These are phyloP conservation scores for Poecilia latipinna DNA, from an alignment of 2,113 vertebrate species.

Conservation along the genomic window DNA sequence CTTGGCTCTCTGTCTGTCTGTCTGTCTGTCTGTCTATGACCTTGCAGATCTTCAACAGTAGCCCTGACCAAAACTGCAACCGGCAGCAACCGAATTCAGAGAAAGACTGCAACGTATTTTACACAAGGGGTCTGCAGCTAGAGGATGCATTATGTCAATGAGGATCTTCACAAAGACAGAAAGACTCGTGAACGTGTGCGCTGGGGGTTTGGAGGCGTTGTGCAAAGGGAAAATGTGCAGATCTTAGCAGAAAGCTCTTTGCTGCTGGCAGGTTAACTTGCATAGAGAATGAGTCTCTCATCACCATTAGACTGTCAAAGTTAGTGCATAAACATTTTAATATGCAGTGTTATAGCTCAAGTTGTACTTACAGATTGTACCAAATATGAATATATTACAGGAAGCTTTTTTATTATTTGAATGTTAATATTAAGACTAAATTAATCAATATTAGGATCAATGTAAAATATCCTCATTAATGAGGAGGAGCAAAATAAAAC, in stretches of 20 bases:
- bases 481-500: neutral
- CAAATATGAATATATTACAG: neutral
- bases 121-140: neutral
- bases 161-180: constrained; percentile 10
- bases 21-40: too few species aligned
- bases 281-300: constrained; percentile 25
- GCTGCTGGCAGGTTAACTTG: constrained; percentile 37
- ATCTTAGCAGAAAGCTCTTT: constrained; percentile 46
- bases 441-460: neutral
- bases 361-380: neutral
- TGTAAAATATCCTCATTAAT: too few species aligned
- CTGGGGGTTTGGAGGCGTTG: neutral
- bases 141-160: neutral
- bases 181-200: constrained; percentile 1
- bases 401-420: neutral
- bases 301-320: constrained; percentile 23
- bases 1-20: too few species aligned
- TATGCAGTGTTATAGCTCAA: constrained; percentile 2
- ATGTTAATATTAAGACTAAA: neutral
- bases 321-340: constrained; percentile 34
- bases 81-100: neutral
- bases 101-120: neutral
- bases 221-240: constrained; percentile 61
- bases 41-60: constrained; percentile 4
- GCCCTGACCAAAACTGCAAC: neutral